Conservation (phyloP, 2,113 vertebrate species). For the Cyanoderma ruficeps region DNA sequence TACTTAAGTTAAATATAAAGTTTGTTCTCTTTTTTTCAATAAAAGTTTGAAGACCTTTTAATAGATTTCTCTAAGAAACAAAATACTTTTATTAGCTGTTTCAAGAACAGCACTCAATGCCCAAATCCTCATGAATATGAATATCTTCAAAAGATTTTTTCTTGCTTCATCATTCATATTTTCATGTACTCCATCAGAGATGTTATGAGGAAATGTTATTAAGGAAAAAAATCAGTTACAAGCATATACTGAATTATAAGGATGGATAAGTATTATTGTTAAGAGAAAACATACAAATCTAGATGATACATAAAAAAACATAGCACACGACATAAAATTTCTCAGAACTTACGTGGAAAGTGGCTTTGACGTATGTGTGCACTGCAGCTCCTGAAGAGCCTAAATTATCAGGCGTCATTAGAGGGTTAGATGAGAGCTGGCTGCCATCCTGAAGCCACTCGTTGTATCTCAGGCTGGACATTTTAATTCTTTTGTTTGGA, state of each 20-base stretch:
- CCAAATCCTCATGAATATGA: neutral
- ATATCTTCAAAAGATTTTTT: neutral
- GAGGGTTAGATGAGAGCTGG: constrained; percentile 95
- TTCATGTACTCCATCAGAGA: neutral
- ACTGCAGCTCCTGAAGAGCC: constrained; percentile 93
- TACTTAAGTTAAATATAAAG: neutral
- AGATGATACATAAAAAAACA: neutral
- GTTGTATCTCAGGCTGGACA: constrained; percentile 92
- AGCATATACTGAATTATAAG: neutral
- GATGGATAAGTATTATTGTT: neutral
- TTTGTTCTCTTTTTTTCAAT: neutral
- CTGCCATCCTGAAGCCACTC: constrained; percentile 97
- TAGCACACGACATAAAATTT: neutral
- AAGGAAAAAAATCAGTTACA: neutral
- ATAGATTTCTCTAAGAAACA: neutral
- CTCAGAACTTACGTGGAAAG: constrained; percentile 88
- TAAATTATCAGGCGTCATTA: constrained; percentile 97
- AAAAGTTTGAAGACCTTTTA: neutral
- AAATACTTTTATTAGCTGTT: neutral
- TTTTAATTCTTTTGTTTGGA: constrained; percentile 97
- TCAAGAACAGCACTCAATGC: neutral
- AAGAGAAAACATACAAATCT: neutral
- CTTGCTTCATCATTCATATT: neutral
- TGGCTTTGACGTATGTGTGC: constrained; percentile 95
- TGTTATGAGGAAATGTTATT: neutral